Evolutionary conservation across 2,888 invertebrate species (phyloP), one percentile per base, ranked within the genome.

Genomic region (Phengaris arion): DNA sequence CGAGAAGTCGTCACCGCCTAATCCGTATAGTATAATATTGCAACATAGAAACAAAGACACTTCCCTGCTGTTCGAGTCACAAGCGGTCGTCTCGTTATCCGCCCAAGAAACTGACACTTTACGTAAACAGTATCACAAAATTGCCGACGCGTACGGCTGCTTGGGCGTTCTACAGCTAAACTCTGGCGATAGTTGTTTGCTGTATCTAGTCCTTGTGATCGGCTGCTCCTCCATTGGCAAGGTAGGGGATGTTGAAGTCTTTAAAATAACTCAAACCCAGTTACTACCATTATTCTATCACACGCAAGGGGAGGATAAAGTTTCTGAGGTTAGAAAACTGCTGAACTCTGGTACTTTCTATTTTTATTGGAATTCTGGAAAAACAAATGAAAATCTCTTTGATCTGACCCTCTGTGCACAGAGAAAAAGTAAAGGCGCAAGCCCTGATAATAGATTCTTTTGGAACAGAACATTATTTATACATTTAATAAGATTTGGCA

Each of bases 311-410:
- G 95, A 95, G 82, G 95, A 95, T 81, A 94, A 94, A 85, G 94
- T 95, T 22, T 91, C 94, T 64, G 95, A 95, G 84, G 94, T 95
- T 15, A 95, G 98, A 79, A 98, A 99, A 89, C 94, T 99, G 75
- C 94, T 99, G 5, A 99, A 98, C 87, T 99, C 99, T n/a, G 99
- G 99, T 12, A 99, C 98, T 57, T 99, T 99, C 89, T 99, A 99
- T 88, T 99, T 99, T 89, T 97, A 99, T 0, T 97, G 97, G 97
- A 95, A 95, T 68, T 87, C 94, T 68, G 93, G 94, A 3, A 92
- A 90, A 85, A 81, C 80, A 55, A 88, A 85, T 81, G 88, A 89
- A 75, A 90, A 87, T 82, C 94, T 96, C 73, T 96, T 98, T 85
- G 99, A 99, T 94, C 95, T 99, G 77, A 99, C 99, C 13, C 92